These are phyloP conservation scores for Drosophila borborema DNA, from an alignment of 2,888 invertebrate genomes.

Conservation along the genomic window DNA sequence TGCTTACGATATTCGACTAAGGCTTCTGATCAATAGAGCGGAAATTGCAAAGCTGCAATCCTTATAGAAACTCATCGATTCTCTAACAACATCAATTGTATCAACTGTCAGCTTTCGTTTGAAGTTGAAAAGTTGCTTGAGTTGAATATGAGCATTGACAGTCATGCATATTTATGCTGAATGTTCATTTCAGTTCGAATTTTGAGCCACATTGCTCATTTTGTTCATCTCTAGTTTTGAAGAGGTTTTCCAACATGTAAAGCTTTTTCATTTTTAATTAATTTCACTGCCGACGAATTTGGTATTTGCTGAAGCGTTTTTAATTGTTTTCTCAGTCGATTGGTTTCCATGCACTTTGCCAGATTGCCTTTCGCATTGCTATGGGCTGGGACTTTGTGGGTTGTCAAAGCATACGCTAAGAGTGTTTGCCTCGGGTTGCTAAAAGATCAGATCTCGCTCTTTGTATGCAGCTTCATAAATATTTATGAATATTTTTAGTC, in stretches of 20 bases:
- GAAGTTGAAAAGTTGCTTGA: neutral
- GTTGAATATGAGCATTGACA: neutral
- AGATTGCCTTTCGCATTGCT: slow-evolving; percentile 43
- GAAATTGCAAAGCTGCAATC: too few species aligned
- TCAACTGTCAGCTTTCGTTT: neutral
- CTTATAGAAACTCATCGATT: neutral
- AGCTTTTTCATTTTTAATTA: slow-evolving; percentile 21
- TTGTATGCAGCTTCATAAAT: slow-evolving; percentile 66
- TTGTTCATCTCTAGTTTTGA: neutral
- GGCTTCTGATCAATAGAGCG: neutral
- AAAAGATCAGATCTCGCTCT: slow-evolving; percentile 35
- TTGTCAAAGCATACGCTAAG: slow-evolving; percentile 9
- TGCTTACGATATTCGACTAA: neutral
- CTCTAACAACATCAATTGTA: too few species aligned
- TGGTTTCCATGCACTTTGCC: slow-evolving; percentile 35
- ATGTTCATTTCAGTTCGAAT: neutral
- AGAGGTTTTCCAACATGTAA: neutral
- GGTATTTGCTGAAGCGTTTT: slow-evolving; percentile 29
- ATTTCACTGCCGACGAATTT: slow-evolving; percentile 25
- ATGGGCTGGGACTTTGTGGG: slow-evolving; percentile 6
- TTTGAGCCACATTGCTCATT: neutral
- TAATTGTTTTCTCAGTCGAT: slow-evolving; percentile 42
- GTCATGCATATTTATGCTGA: too few species aligned
- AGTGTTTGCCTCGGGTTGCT: neutral
- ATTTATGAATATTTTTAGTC: slow-evolving; percentile 68